phyloP scores from a whole-genome alignment of 1,140 invertebrate species.

The Drosophila kepulauana region DNA sequence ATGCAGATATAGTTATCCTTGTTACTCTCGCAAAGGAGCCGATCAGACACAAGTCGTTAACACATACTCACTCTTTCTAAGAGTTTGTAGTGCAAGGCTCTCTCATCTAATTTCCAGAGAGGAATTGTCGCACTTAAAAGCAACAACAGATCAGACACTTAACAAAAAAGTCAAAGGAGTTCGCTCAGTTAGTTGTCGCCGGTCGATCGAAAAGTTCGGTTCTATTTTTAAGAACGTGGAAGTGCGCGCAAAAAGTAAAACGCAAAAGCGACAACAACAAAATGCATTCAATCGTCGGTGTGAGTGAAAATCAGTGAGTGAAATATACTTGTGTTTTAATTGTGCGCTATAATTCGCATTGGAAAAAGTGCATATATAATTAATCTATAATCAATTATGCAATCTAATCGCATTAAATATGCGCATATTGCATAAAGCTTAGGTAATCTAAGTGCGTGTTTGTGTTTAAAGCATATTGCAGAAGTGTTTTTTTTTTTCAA shows the following conservation, averaged over 20 bases:
- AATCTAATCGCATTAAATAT: constrained; percentile 19
- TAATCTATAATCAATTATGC: constrained; percentile 14
- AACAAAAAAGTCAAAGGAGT: no score
- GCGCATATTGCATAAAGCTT: constrained; percentile 9
- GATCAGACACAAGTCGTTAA: no score
- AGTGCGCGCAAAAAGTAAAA: not conserved
- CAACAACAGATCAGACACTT: not conserved
- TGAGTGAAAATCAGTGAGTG: not conserved
- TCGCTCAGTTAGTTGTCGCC: not conserved
- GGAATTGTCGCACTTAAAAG: not conserved
- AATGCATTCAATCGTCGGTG: not conserved
- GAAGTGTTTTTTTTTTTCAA: not conserved
- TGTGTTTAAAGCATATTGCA: not conserved
- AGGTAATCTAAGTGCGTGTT: not conserved
- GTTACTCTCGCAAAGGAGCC: no score
- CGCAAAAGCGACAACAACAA: not conserved
- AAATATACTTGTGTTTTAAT: not conserved
- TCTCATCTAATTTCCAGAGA: no score
- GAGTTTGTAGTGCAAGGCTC: no score
- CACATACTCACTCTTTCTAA: no score
- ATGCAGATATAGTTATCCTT: no score
- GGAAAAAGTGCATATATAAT: constrained; percentile 17
- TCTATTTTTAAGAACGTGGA: not conserved
- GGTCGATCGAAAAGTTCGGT: not conserved
- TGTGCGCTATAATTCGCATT: not conserved